Percentiles rank a stretch among this genome's conserved stretches.
Evolutionary conservation across 2,113 vertebrate species (phyloP).

Genomic region (Climacteris rufus): DNA sequence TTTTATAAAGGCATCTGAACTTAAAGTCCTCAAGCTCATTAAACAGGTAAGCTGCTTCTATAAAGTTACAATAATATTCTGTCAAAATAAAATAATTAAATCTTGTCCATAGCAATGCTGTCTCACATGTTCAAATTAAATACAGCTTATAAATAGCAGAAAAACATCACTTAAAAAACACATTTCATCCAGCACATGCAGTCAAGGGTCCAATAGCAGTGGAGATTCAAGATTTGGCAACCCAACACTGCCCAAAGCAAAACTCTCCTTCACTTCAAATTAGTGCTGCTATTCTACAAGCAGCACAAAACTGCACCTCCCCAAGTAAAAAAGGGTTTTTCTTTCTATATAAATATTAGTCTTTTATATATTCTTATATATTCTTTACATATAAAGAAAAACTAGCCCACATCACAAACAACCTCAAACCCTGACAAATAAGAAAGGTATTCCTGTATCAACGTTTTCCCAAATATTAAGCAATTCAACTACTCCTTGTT

Average conservation of each 20-base stretch:
- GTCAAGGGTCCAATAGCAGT: background rate
- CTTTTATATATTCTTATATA: background rate
- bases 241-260: background rate
- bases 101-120: background rate
- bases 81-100: background rate
- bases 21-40: background rate
- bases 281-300: background rate
- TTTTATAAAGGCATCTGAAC: background rate
- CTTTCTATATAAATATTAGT: background rate
- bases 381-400: background rate
- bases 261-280: background rate
- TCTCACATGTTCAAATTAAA: background rate
- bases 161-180: background rate
- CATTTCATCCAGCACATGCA: fast-evolving
- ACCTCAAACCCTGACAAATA: background rate
- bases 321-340: background rate
- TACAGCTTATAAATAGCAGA: background rate
- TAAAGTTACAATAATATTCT: background rate
- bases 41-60: background rate
- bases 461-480: background rate
- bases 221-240: background rate
- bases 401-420: background rate
- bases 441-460: background rate
- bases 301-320: background rate
- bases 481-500: background rate